These are phyloP conservation scores for Megalonaias nervosa DNA, from an alignment of 1,140 invertebrate genomes.

Conservation along the genomic window DNA sequence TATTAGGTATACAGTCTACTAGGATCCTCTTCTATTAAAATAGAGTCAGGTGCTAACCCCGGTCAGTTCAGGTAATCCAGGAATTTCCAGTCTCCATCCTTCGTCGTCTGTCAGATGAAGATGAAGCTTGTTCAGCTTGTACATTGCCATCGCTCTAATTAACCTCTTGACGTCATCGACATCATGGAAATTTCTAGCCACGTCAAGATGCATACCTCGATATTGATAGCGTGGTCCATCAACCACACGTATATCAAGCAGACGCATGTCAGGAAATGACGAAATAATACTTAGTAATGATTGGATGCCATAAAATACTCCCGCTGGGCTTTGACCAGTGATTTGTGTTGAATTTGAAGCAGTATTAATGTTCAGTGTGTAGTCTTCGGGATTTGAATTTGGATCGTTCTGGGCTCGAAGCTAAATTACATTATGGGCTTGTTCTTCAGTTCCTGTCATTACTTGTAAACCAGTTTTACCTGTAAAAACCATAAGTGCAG, in stretches of 20 bases:
- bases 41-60: slow-evolving; percentile 30
- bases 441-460: too few species aligned
- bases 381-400: too few species aligned
- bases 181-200: slow-evolving; percentile 62
- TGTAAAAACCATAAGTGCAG: too few species aligned
- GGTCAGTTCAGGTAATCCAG: slow-evolving; percentile 49
- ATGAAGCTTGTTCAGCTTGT: slow-evolving; percentile 61
- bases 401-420: too few species aligned
- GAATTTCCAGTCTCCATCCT: slow-evolving; percentile 56
- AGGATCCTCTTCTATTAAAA: too few species aligned
- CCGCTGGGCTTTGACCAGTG: slow-evolving; percentile 33
- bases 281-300: slow-evolving; percentile 45
- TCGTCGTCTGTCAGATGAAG: slow-evolving; percentile 59
- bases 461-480: too few species aligned
- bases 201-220: slow-evolving; percentile 65
- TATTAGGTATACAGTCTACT: too few species aligned
- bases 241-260: slow-evolving; percentile 40
- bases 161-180: slow-evolving; percentile 45
- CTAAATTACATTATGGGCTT: too few species aligned
- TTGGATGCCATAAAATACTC: slow-evolving; percentile 58
- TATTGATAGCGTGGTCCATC: slow-evolving; percentile 62
- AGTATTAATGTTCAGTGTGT: too few species aligned
- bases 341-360: neutral
- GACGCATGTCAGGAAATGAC: slow-evolving; percentile 10
- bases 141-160: slow-evolving; percentile 51